phyloP scores from a whole-genome alignment of 2,888 invertebrate species.

The Arctia plantaginis region DNA sequence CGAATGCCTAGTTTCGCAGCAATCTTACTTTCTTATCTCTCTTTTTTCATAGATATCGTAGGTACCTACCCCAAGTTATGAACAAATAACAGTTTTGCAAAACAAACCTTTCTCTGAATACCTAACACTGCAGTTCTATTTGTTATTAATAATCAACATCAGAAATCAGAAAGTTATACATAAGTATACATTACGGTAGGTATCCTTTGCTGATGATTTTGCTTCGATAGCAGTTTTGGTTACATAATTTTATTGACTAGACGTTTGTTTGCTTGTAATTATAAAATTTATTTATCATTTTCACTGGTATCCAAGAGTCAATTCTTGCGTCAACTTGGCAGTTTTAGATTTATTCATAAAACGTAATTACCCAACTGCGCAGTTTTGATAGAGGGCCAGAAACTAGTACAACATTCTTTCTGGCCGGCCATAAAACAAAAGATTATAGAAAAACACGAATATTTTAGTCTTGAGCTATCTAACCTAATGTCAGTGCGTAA shows the following conservation, averaged over 20 bases:
- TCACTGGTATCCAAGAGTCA: background rate
- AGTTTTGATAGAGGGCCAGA: constrained; percentile 24
- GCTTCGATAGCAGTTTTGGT: background rate
- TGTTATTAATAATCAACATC: background rate
- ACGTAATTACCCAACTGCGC: constrained; percentile 26
- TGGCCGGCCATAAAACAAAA: constrained; percentile 55
- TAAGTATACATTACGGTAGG: no score
- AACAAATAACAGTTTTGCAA: background rate
- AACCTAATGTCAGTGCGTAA: constrained; percentile 22
- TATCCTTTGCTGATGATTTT: background rate
- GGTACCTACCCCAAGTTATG: background rate
- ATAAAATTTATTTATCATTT: background rate
- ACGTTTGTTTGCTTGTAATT: no score
- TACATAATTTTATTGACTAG: no score
- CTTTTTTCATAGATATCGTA: background rate
- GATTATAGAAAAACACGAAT: constrained; percentile 43
- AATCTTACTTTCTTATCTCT: background rate
- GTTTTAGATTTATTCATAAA: constrained; percentile 21
- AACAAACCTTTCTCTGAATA: background rate
- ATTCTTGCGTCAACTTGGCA: constrained; percentile 10
- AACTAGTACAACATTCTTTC: constrained; percentile 26
- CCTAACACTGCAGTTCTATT: background rate
- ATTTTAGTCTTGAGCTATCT: constrained; percentile 36
- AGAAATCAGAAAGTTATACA: background rate
- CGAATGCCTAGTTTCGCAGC: background rate